Evolutionary conservation across 2,113 vertebrate species (phyloP).

Genomic region (Lamprotornis superbus): DNA sequence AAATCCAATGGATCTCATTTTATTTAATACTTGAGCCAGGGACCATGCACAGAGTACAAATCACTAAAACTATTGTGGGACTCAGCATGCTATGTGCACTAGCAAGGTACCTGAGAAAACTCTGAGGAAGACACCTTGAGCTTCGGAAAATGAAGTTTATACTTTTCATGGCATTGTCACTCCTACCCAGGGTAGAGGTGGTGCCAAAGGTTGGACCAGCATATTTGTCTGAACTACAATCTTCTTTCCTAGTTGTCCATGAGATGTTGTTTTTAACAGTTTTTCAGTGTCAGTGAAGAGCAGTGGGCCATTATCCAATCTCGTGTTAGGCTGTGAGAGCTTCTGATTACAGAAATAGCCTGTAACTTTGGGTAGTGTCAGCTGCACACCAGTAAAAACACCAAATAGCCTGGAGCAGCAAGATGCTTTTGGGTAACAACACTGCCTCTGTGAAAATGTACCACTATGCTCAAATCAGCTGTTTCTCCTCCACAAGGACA

Average conservation of each 20-base stretch:
- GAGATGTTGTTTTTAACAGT: background rate
- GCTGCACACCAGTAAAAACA: background rate
- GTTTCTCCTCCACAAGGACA: background rate
- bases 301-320: background rate
- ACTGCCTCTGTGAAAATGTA: background rate
- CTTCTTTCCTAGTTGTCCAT: background rate
- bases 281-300: background rate
- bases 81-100: background rate
- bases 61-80: background rate
- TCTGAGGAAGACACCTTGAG: background rate
- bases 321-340: background rate
- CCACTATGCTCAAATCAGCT: background rate
- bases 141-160: background rate
- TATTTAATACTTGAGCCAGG: background rate
- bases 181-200: background rate
- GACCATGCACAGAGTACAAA: background rate
- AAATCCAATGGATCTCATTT: background rate
- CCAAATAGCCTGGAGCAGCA: background rate
- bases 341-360: background rate
- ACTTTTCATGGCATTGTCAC: background rate
- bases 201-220: fast-evolving
- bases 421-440: background rate
- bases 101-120: background rate
- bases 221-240: background rate
- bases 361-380: background rate